These are phyloP conservation scores for Antechinus flavipes DNA, from an alignment of 2,113 vertebrate genomes.

Conservation along the genomic window DNA sequence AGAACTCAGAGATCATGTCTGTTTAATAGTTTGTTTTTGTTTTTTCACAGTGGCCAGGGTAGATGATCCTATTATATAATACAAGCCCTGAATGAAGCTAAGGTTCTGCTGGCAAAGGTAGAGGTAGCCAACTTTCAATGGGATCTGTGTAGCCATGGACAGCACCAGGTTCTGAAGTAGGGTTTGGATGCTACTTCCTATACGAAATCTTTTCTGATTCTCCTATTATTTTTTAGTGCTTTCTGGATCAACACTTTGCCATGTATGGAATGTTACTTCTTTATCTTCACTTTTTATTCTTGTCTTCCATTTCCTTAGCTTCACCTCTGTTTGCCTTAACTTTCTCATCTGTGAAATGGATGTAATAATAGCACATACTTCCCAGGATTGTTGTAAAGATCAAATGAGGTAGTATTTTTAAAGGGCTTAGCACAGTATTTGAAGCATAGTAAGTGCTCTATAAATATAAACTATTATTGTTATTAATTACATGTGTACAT, in stretches of 20 bases:
- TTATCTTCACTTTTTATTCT: background rate
- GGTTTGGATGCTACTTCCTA: background rate
- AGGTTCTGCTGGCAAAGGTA: background rate
- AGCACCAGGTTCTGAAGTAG: background rate
- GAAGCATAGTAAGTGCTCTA: background rate
- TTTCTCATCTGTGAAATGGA: background rate
- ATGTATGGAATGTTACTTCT: background rate
- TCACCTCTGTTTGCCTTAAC: background rate
- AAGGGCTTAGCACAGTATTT: background rate
- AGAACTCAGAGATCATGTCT: background rate
- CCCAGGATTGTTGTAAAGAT: background rate
- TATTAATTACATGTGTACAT: background rate
- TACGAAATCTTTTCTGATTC: background rate
- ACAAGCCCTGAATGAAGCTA: background rate
- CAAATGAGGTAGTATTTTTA: background rate
- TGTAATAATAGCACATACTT: background rate
- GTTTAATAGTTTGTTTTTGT: background rate
- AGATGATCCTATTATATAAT: background rate
- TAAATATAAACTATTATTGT: background rate
- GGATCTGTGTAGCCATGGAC: background rate
- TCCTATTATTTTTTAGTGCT: background rate
- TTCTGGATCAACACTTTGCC: background rate
- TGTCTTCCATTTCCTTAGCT: background rate
- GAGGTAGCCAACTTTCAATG: background rate
- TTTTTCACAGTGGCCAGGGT: background rate